Evolutionary conservation across 2,113 vertebrate genomes (phyloP).

Genomic region (Oreochromis aureus): DNA sequence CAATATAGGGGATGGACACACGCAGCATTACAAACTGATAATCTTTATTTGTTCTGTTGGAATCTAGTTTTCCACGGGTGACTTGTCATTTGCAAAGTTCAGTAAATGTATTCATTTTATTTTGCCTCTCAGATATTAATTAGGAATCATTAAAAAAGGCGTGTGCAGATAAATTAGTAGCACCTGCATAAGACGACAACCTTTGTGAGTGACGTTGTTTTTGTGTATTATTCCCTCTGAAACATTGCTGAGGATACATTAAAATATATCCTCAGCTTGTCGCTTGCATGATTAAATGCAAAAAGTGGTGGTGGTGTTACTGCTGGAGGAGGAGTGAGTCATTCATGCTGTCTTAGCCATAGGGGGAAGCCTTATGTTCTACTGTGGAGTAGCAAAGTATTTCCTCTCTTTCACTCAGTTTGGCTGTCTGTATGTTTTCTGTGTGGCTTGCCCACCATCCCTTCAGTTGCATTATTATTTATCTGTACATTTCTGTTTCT

Average conservation of each 20-base stretch:
- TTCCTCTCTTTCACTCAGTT: background rate
- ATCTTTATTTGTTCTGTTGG: accelerated
- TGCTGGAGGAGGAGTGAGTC: slow-evolving; percentile 29
- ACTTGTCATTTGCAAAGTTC: background rate
- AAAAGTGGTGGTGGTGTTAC: slow-evolving; percentile 3
- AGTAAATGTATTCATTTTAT: accelerated
- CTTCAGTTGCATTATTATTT: background rate
- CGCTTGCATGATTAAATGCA: background rate
- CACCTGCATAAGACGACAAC: background rate
- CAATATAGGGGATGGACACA: background rate
- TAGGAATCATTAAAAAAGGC: background rate
- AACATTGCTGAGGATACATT: background rate
- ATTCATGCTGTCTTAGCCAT: background rate
- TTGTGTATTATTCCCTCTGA: background rate
- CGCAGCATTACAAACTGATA: background rate
- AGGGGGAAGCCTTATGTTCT: background rate
- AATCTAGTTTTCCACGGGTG: background rate
- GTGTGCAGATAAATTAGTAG: background rate
- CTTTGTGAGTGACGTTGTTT: background rate
- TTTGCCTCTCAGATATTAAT: accelerated
- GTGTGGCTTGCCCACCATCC: accelerated
- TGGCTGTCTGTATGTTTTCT: background rate
- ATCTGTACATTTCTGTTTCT: background rate
- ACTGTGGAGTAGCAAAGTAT: slow-evolving; percentile 1
- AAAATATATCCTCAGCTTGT: background rate